Conservation (phyloP, 1,140 invertebrate species). For the Eriosoma lanigerum region DNA sequence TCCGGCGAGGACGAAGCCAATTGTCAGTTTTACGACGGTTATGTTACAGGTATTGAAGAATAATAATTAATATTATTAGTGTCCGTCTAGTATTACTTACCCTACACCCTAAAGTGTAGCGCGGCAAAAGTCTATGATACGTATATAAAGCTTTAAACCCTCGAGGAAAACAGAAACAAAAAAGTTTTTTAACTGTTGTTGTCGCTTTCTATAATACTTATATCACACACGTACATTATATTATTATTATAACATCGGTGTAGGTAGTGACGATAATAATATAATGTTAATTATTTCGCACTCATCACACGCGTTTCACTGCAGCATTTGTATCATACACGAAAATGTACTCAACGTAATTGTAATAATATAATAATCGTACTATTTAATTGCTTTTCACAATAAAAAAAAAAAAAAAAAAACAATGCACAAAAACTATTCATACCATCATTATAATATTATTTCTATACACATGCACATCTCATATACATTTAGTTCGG, state of each 20-base stretch:
- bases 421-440: slow-evolving; percentile 1
- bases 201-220: slow-evolving; percentile 34
- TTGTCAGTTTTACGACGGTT: background rate
- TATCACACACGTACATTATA: background rate
- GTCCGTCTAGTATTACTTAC: too few relatives aligned
- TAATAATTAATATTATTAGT: too few relatives aligned
- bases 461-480: background rate
- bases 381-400: slow-evolving; percentile 19
- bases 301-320: too few relatives aligned
- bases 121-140: too few relatives aligned
- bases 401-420: too few relatives aligned
- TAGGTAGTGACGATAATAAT: background rate
- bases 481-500: slow-evolving; percentile 3
- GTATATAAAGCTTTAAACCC: too few relatives aligned
- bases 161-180: background rate
- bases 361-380: background rate
- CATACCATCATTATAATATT: background rate
- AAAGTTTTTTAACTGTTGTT: slow-evolving; percentile 5
- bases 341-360: slow-evolving; percentile 14
- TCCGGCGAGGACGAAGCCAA: slow-evolving; percentile 58
- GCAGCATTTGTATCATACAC: background rate
- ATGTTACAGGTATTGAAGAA: background rate
- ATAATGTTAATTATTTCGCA: too few relatives aligned
- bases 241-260: background rate
- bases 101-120: too few relatives aligned